Percentiles rank a stretch among this genome's conserved stretches.
phyloP scores from a whole-genome alignment of 2,888 invertebrate genomes.

The Drosophila prolongata region DNA sequence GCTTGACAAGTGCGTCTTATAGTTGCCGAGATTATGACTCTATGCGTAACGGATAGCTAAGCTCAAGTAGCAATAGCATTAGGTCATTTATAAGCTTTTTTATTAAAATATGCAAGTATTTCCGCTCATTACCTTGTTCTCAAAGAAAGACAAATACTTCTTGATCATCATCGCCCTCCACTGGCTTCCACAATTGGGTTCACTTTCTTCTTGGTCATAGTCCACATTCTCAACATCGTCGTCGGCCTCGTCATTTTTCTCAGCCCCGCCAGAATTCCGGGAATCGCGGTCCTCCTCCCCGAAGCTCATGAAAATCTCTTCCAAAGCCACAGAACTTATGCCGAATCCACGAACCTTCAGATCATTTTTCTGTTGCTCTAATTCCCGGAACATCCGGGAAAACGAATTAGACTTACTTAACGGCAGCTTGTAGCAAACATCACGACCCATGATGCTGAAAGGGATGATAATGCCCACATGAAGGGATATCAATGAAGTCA shows the following conservation, averaged over 20 bases:
- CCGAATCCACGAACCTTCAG: conserved; percentile 91
- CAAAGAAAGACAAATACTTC: not conserved
- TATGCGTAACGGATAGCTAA: too few relatives aligned
- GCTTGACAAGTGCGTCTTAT: too few relatives aligned
- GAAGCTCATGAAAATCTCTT: conserved; percentile 92
- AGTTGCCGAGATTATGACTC: too few relatives aligned
- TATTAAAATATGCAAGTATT: too few relatives aligned
- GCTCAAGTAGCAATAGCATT: too few relatives aligned
- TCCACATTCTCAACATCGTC: conserved; percentile 82
- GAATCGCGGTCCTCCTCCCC: conserved; percentile 83
- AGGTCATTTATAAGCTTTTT: too few relatives aligned
- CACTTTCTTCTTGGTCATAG: not conserved
- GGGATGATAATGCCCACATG: conserved; percentile 87
- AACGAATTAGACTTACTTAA: conserved; percentile 87
- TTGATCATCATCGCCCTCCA: conserved; percentile 66
- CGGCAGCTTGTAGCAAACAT: conserved; percentile 88
- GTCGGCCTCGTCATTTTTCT: not conserved
- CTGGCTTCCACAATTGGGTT: conserved; percentile 80
- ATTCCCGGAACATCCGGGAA: conserved; percentile 87
- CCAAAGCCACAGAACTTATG: conserved; percentile 91
- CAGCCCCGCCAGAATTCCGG: not conserved
- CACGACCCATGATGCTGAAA: conserved; percentile 89
- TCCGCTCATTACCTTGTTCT: conserved; percentile 1
- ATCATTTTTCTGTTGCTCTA: conserved; percentile 86
- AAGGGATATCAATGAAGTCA: conserved; percentile 86